Conservation (phyloP, 2,797 vertebrate species). For the Rhabdomys pumilio region DNA sequence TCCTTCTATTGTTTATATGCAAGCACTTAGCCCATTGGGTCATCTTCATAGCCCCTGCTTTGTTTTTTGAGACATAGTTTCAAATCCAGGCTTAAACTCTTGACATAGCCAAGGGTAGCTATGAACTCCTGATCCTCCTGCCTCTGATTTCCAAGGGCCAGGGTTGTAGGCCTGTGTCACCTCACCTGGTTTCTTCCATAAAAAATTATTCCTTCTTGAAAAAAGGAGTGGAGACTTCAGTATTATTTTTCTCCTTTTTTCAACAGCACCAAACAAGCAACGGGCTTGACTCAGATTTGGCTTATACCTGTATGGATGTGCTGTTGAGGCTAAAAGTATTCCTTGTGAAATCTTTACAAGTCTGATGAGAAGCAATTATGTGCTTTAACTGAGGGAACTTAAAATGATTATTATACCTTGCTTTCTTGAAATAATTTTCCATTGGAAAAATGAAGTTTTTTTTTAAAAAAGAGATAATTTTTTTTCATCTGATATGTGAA, state of each 20-base stretch:
- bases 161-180: background rate
- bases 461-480: background rate
- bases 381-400: slow-evolving; percentile 57
- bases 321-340: slow-evolving; percentile 55
- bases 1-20: background rate
- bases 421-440: slow-evolving; percentile 66
- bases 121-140: background rate
- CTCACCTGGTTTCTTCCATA: background rate
- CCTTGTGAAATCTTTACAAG: slow-evolving; percentile 47
- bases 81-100: background rate
- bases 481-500: slow-evolving; percentile 6
- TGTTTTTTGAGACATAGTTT: background rate
- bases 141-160: background rate
- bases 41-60: background rate
- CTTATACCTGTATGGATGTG: slow-evolving; percentile 66
- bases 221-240: slow-evolving; percentile 50
- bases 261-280: slow-evolving; percentile 70
- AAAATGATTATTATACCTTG: slow-evolving; percentile 29
- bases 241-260: slow-evolving; percentile 49
- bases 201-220: slow-evolving; percentile 67
- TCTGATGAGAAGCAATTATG: slow-evolving; percentile 69
- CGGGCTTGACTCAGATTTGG: slow-evolving; percentile 66
- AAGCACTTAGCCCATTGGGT: background rate
- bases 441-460: slow-evolving; percentile 61
- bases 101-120: background rate